Conservation (phyloP, 2,797 vertebrate species). For the Xyrichtys novacula region DNA sequence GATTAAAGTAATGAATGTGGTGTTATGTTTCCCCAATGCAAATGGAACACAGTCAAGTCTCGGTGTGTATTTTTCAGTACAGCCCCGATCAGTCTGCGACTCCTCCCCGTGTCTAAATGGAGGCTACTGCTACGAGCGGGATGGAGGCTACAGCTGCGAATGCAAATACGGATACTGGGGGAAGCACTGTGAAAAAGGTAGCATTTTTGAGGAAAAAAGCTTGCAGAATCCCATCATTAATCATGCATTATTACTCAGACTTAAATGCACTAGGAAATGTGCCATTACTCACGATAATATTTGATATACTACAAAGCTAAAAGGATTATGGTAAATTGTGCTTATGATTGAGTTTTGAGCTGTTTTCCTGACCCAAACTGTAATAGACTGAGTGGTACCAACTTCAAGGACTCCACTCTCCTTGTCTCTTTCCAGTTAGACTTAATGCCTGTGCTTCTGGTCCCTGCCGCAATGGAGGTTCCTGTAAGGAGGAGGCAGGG, state of each 20-base stretch:
- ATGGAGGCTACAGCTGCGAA: constrained; percentile 91
- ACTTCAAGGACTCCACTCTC: constrained; percentile 56
- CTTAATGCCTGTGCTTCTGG: constrained; percentile 91
- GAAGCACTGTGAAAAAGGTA: constrained; percentile 95
- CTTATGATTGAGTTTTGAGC: constrained; percentile 53
- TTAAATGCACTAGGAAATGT: constrained; percentile 55
- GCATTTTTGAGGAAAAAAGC: neutral
- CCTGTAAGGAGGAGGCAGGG: constrained; percentile 90
- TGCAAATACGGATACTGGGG: constrained; percentile 93
- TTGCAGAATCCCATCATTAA: neutral
- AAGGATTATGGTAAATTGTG: constrained; percentile 64
- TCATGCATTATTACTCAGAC: constrained; percentile 22
- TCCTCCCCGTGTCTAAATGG: constrained; percentile 97
- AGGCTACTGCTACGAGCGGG: constrained; percentile 91
- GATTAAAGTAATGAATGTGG: constrained; percentile 39
- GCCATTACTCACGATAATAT: constrained; percentile 56
- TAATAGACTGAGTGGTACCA: constrained; percentile 34
- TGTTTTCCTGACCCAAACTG: constrained; percentile 47
- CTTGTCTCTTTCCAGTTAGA: constrained; percentile 86
- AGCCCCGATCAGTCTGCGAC: constrained; percentile 94
- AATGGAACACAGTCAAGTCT: constrained; percentile 84
- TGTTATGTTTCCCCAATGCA: constrained; percentile 39
- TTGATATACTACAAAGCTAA: constrained; percentile 66
- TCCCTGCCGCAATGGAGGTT: constrained; percentile 95
- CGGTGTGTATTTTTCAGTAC: constrained; percentile 89